phyloP scores from a whole-genome alignment of 1,140 invertebrate species.

The Diorhabda sublineata region DNA sequence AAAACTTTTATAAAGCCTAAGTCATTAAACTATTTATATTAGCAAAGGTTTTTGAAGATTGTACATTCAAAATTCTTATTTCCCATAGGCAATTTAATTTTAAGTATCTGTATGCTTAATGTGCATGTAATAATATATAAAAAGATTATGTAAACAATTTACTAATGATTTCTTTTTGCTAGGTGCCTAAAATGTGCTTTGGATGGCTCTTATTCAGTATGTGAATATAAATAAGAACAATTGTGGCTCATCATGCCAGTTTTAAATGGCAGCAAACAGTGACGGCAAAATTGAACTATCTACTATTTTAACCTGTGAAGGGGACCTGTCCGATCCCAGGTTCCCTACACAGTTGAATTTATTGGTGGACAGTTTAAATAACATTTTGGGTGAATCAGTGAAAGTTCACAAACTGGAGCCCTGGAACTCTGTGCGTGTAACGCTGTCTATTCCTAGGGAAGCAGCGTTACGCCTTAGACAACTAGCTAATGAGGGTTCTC shows the following conservation, averaged over 20 bases:
- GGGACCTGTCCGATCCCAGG: constrained; percentile 70
- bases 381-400: constrained; percentile 66
- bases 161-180: neutral
- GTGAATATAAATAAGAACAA: constrained; percentile 4
- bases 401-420: constrained; percentile 85
- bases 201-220: constrained; percentile 11
- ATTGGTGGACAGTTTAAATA: constrained; percentile 63
- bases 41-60: too few relatives aligned
- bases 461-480: constrained; percentile 85
- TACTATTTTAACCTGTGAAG: constrained; percentile 76
- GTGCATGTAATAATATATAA: too few relatives aligned
- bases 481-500: constrained; percentile 83
- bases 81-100: too few relatives aligned
- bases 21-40: too few relatives aligned
- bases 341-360: constrained; percentile 65
- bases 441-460: constrained; percentile 92
- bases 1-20: too few relatives aligned
- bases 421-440: constrained; percentile 96
- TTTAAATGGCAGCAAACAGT: constrained; percentile 70
- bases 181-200: constrained; percentile 17
- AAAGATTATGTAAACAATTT: too few relatives aligned
- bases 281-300: constrained; percentile 59
- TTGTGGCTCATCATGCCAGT: constrained; percentile 14
- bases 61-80: too few relatives aligned
- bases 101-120: too few relatives aligned